Percentiles rank a stretch among this genome's conserved stretches.
These are phyloP conservation scores for Diaprepes abbreviatus DNA, from an alignment of 2,888 invertebrate genomes.

Conservation along the genomic window DNA sequence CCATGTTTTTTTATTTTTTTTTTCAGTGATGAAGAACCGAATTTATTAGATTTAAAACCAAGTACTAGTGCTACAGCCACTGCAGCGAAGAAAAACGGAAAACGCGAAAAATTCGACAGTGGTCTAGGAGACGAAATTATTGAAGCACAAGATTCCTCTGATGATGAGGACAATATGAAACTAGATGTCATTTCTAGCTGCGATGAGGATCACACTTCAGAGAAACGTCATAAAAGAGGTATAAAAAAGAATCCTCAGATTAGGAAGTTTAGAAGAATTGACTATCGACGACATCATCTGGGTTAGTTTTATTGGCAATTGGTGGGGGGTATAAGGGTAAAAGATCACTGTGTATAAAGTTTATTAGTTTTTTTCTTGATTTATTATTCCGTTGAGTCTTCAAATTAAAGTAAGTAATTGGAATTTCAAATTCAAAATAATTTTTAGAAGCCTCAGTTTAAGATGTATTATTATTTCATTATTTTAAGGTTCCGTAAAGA, in stretches of 20 bases:
- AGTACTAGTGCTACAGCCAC: conserved; percentile 21
- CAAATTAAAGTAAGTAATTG: too few species aligned
- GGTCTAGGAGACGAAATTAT: conserved; percentile 71
- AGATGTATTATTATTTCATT: too few species aligned
- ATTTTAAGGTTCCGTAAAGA: too few species aligned
- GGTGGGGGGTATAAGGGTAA: conserved; percentile 8
- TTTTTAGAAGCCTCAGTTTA: too few species aligned
- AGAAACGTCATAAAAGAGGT: conserved; percentile 51
- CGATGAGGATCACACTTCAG: conserved; percentile 43
- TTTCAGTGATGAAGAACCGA: conserved; percentile 9
- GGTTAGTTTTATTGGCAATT: conserved; percentile 33
- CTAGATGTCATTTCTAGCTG: conserved; percentile 44
- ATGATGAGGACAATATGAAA: conserved; percentile 52
- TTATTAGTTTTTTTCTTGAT: too few species aligned
- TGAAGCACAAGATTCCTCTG: conserved; percentile 52
- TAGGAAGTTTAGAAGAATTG: conserved; percentile 50
- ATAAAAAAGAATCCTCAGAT: conserved; percentile 37
- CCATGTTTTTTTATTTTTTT: not conserved
- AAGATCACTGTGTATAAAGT: too few species aligned
- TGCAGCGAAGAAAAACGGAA: conserved; percentile 45
- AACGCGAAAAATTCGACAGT: conserved; percentile 75
- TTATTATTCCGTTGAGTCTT: too few species aligned
- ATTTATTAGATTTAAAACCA: conserved; percentile 10
- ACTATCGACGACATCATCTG: conserved; percentile 14
- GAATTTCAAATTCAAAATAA: too few species aligned